phyloP scores from a whole-genome alignment of 2,888 invertebrate species.

The Thymelicus acteon region DNA sequence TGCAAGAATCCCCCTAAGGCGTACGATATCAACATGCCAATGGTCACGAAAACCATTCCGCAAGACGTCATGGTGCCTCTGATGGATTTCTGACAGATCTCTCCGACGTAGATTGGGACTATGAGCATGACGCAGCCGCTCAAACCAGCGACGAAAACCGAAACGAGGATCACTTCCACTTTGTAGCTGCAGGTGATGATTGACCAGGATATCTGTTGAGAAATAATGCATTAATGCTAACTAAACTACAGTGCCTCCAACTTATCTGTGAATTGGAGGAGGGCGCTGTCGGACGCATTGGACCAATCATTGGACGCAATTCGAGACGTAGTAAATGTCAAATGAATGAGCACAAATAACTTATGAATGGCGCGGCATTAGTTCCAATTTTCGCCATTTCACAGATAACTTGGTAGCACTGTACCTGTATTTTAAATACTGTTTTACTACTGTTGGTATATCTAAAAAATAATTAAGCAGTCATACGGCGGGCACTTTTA shows the following conservation, averaged over 20 bases:
- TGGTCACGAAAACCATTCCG: slow-evolving; percentile 49
- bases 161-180: slow-evolving; percentile 59
- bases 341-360: too few species aligned
- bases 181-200: slow-evolving; percentile 53
- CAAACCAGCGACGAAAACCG: slow-evolving; percentile 62
- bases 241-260: too few species aligned
- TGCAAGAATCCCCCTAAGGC: slow-evolving; percentile 59
- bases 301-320: too few species aligned
- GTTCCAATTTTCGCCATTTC: too few species aligned
- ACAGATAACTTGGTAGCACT: too few species aligned
- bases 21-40: slow-evolving; percentile 53
- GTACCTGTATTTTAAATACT: background rate
- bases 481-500: too few species aligned
- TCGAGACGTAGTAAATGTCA: too few species aligned
- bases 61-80: slow-evolving; percentile 52
- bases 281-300: too few species aligned
- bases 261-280: too few species aligned
- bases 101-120: slow-evolving; percentile 53
- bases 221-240: background rate
- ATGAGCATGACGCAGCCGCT: slow-evolving; percentile 58
- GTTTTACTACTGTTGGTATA: background rate
- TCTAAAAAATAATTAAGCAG: too few species aligned
- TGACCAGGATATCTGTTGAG: slow-evolving; percentile 62
- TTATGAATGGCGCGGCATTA: too few species aligned
- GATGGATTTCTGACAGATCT: slow-evolving; percentile 53